Base-by-base conservation (phyloP, 2,797 vertebrate genomes). In the Cuniculus paca region DNA sequence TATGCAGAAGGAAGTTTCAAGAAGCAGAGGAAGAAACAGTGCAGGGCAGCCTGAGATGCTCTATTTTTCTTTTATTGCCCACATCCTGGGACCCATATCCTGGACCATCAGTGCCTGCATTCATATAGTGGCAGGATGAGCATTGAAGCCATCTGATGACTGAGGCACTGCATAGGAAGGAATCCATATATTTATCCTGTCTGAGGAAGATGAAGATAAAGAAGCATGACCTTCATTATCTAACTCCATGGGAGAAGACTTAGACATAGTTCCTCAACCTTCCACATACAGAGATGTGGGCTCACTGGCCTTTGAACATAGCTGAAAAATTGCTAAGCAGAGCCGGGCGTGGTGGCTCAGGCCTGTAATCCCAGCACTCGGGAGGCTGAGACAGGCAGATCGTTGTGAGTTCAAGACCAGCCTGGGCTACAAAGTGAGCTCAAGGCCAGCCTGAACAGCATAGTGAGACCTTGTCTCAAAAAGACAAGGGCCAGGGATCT, bases 81-180 rank as follows among this genome's bases (percentile, higher is more conserved):
- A 42, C 36, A 48, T 42, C 19, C 58, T 24, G 48, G 10, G 34
- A 17, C 48, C 60, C 26, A 13, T 20, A 28, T 65, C 52, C 39
- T 54, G 50, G 36, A 36, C 28, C 20, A 42, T 26, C 13, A 14
- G 7, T n/a, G 0, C 39, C 45, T 42, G 2, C 28, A 12, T 39
- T 63, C 48, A 58, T 36, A 56, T 26, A 48, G 2, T 28, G 84
- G 22, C 28, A 54, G 42, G 48, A 14, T 26, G 28, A 86, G 24
- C 14, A 24, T 8, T 0, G 2, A 7, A 5, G 19, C 48, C n/a
- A 7, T 24, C 28, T 82, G 20, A 0, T 4, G 48, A n/a, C 63
- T 16, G 6, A 48, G 56, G 1, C 10, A n/a, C 26, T 72, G 34
- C 14, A 7, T 42, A 61, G 63, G 31, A 63, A 45, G 22, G 10